A percentile compares a stretch with the other conserved stretches of the same genome.
Evolutionary conservation across 2,888 invertebrate species (phyloP).

Genomic region (Syrista parreyssii): DNA sequence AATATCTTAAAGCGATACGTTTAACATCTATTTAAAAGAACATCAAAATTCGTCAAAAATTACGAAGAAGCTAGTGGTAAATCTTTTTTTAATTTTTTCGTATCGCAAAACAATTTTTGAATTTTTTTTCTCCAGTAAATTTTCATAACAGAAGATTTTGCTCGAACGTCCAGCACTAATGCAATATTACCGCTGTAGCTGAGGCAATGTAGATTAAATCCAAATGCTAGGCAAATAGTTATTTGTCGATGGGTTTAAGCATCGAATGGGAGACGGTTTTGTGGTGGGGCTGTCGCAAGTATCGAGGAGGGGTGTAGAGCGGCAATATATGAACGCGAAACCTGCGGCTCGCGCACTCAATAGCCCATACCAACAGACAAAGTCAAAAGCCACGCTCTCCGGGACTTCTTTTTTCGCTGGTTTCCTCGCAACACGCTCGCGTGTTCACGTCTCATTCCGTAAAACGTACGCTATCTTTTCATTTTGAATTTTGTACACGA

Average conservation of each 20-base stretch:
- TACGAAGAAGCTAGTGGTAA: not conserved
- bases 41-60: not conserved
- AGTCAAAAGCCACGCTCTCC: constrained; percentile 23
- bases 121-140: not conserved
- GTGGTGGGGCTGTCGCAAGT: constrained; percentile 32
- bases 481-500: not conserved
- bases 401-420: not conserved
- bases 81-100: not conserved
- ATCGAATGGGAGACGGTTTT: constrained; percentile 24
- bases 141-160: not conserved
- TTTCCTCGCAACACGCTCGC: not conserved
- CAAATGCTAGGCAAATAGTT: constrained; percentile 20
- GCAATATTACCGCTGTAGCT: not conserved
- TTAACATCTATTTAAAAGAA: not conserved
- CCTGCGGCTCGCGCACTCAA: constrained; percentile 59
- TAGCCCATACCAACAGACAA: constrained; percentile 50
- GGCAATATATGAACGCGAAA: constrained; percentile 64
- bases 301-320: constrained; percentile 44
- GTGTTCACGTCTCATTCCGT: not conserved
- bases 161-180: not conserved
- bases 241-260: constrained; percentile 13
- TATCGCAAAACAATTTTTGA: not conserved
- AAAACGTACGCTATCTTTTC: not conserved
- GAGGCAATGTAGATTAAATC: not conserved
- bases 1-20: not conserved